Evolutionary conservation across 2,797 vertebrate genomes (phyloP).

Genomic region (Hozukius guyotensis): DNA sequence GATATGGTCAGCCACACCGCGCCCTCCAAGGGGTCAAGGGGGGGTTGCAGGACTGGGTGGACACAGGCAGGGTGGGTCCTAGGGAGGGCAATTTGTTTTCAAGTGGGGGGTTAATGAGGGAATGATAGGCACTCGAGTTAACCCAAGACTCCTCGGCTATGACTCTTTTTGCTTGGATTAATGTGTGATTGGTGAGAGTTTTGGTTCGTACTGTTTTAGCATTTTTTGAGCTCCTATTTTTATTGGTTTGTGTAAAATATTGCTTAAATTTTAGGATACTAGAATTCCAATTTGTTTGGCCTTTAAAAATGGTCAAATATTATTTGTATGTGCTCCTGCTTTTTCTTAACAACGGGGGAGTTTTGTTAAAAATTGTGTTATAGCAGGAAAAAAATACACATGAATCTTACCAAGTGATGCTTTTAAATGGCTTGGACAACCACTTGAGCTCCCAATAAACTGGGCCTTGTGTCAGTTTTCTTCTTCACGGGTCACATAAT

Average conservation of each 20-base stretch:
- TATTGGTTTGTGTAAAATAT: neutral
- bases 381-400: neutral
- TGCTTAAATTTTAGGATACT: neutral
- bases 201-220: neutral
- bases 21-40: slow-evolving; percentile 23
- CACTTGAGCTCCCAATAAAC: slow-evolving; percentile 28
- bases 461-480: slow-evolving; percentile 19
- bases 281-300: neutral
- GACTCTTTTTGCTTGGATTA: slow-evolving; percentile 7
- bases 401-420: neutral
- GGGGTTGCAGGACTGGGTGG: slow-evolving; percentile 4
- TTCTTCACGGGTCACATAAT: slow-evolving; percentile 63
- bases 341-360: neutral
- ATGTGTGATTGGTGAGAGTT: neutral
- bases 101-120: slow-evolving; percentile 60
- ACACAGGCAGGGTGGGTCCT: slow-evolving; percentile 34
- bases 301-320: neutral
- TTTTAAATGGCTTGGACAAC: neutral
- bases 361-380: neutral
- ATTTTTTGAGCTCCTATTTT: neutral
- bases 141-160: slow-evolving; percentile 13
- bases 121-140: slow-evolving; percentile 55
- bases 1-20: slow-evolving; percentile 59
- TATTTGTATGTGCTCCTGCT: neutral
- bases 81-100: slow-evolving; percentile 55